Base-by-base conservation (phyloP, 1,140 invertebrate species). In the Euura saliciscinereae region DNA sequence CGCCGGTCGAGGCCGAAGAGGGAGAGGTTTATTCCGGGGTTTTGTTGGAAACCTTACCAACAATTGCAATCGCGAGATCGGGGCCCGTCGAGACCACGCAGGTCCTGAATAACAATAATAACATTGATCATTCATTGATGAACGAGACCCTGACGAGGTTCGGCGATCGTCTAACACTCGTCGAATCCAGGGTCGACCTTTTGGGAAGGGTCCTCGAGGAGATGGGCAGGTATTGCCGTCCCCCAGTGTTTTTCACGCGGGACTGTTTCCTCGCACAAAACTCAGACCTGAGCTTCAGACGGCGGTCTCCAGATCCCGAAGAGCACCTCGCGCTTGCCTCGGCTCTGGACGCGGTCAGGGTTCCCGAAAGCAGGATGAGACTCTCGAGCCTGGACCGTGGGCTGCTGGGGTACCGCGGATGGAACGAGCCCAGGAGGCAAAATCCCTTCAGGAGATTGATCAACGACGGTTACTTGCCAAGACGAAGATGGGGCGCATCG, bases 131-230 rank as follows among this genome's bases (percentile, higher is more conserved):
- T 28, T 28, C 28, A 28, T 28, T 28, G 28, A 28, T 66, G 3
- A 66, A 70, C 59, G 68, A 73, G 7, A 51, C 64, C 4, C 8
- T 66, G 0, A 65, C 46, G 5, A 11, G 51, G 43, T 43, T 73
- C 13, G 42, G 44, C 28, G 66, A 59, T n/a, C 72, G 66, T 13
- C 44, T 70, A 44, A 6, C 66, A 6, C 46, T 51, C 7, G 66
- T 73, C n/a, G 72, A 73, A 51, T 69, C 44, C 5, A 70, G n/a
- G 66, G 43, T 10, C 1, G 45, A 45, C 2, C 4, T 65, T 28
- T 69, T 73, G 6, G 71, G 65, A 11, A 67, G 45, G 66, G 8
- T 42, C 10, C 66, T 42, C 28, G 66, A 67, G 43, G 43, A 44
- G 11, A 11, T 28, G 43, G 66, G 8, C 8, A 28, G 43, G 66